Conservation (phyloP, 2,113 vertebrate genomes). For the Dinomys branickii region DNA sequence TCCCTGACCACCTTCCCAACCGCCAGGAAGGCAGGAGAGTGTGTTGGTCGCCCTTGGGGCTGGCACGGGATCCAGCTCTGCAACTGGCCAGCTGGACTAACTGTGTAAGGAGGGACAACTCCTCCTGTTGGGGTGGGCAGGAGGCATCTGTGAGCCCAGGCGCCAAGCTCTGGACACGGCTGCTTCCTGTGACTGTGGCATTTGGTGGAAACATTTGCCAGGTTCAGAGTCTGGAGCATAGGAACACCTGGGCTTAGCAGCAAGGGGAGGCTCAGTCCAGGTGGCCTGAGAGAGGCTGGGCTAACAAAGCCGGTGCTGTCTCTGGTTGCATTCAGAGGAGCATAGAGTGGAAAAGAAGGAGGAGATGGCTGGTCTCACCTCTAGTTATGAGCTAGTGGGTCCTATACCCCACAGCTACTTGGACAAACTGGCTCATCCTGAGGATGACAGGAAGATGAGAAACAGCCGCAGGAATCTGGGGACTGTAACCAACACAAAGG, state of each 20-base stretch:
- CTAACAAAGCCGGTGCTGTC: background rate
- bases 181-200: background rate
- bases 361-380: background rate
- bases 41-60: background rate
- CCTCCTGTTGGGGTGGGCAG: too few species aligned
- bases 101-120: background rate
- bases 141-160: background rate
- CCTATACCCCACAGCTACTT: background rate
- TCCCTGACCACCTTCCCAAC: background rate
- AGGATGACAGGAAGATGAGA: background rate
- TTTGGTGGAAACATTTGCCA: background rate
- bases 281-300: background rate
- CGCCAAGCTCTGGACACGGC: background rate
- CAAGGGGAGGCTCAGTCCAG: background rate
- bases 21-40: background rate
- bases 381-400: background rate
- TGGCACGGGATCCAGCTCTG: background rate
- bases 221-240: background rate
- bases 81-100: background rate
- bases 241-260: background rate
- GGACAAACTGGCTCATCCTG: background rate
- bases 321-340: background rate
- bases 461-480: background rate
- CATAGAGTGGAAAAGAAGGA: background rate
- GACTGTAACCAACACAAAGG: background rate